phyloP scores from a whole-genome alignment of 2,113 vertebrate genomes.

The Chlamydotis undulata region DNA sequence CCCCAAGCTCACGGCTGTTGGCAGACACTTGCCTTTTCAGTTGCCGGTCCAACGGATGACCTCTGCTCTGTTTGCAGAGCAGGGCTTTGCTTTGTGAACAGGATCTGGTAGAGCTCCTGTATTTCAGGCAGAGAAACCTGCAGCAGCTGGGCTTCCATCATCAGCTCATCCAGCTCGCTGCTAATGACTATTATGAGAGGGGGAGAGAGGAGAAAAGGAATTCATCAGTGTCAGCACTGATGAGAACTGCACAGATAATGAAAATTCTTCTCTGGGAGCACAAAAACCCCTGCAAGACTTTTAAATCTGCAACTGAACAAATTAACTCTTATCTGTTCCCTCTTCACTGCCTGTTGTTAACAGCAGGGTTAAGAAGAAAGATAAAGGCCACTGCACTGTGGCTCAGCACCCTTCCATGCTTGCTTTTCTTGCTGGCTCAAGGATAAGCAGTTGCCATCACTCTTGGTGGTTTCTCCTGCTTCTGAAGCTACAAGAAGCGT shows the following conservation, averaged over 20 bases:
- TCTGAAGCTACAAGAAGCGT: not conserved
- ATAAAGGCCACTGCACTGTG: not conserved
- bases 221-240: not conserved
- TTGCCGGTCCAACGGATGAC: slow-evolving; percentile 55
- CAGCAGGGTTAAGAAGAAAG: not conserved
- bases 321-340: not conserved
- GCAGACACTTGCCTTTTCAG: slow-evolving; percentile 76
- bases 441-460: not conserved
- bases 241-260: not conserved
- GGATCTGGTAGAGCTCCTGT: slow-evolving; percentile 85
- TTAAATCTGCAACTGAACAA: not conserved
- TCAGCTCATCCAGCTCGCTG: slow-evolving; percentile 87
- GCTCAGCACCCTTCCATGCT: not conserved
- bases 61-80: slow-evolving; percentile 59
- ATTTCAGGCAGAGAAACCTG: slow-evolving; percentile 91
- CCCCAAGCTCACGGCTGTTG: not conserved
- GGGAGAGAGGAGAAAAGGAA: not conserved
- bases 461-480: not conserved
- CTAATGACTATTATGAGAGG: slow-evolving; percentile 79
- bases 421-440: not conserved
- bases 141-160: slow-evolving; percentile 95
- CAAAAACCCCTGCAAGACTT: not conserved
- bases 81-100: slow-evolving; percentile 79
- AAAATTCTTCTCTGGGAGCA: not conserved
- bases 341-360: not conserved